A percentile compares a stretch with the other conserved stretches of the same genome.
phyloP scores from a whole-genome alignment of 2,113 vertebrate species.

The Bos javanicus region DNA sequence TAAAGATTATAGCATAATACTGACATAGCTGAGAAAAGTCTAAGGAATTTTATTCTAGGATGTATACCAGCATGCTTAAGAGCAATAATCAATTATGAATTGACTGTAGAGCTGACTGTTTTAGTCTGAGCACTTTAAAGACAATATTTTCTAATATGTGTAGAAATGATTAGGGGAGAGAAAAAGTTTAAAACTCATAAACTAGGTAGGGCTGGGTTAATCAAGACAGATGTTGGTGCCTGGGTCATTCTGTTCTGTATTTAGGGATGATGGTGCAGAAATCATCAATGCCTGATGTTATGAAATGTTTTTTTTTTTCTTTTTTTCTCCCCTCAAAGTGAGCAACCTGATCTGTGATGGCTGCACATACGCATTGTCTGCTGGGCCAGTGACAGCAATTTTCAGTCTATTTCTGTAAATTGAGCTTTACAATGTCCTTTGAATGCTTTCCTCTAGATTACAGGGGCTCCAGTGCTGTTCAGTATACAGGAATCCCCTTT shows the following conservation, averaged over 20 bases:
- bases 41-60: neutral
- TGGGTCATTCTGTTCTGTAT: neutral
- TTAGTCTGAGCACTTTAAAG: neutral
- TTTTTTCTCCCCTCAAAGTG: neutral
- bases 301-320: neutral
- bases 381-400: constrained; percentile 52
- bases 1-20: neutral
- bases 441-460: constrained; percentile 18
- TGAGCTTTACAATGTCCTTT: constrained; percentile 50
- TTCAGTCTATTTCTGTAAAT: constrained; percentile 60
- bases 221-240: neutral
- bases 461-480: neutral
- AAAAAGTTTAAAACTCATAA: neutral
- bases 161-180: neutral
- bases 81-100: neutral
- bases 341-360: constrained; percentile 9
- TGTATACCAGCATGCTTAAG: neutral
- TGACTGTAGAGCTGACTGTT: neutral
- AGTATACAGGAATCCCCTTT: neutral
- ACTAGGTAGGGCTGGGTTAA: neutral
- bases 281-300: neutral
- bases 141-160: neutral
- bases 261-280: neutral
- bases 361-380: constrained; percentile 29
- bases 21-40: neutral